A percentile compares a stretch with the other conserved stretches of the same genome.
phyloP scores from a whole-genome alignment of 1,140 invertebrate genomes.

The Trinorchestia longiramus region DNA sequence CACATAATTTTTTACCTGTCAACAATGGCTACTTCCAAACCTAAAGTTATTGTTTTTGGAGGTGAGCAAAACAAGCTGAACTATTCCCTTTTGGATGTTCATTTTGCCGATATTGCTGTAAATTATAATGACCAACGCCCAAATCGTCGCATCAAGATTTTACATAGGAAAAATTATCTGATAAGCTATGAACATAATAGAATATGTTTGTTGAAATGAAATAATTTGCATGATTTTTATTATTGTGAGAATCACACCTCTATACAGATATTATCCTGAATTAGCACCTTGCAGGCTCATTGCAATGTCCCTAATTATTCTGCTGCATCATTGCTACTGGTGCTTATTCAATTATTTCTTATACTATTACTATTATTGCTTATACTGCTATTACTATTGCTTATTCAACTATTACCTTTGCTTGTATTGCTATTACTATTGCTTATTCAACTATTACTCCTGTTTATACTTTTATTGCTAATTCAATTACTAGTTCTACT shows the following conservation, averaged over 20 bases:
- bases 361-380: too few species aligned
- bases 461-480: too few species aligned
- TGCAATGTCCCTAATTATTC: too few species aligned
- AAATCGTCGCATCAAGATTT: neutral
- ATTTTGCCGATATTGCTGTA: neutral
- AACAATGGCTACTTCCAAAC: neutral
- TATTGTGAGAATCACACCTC: neutral
- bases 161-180: neutral
- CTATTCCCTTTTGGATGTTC: neutral
- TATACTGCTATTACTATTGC: too few species aligned
- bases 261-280: neutral
- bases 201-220: neutral
- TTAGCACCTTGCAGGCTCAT: too few species aligned
- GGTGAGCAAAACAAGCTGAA: neutral
- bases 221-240: neutral
- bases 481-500: too few species aligned
- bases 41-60: slow-evolving; percentile 26
- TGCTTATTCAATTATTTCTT: too few species aligned
- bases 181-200: neutral
- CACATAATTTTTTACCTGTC: neutral
- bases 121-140: neutral
- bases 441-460: too few species aligned
- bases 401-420: too few species aligned
- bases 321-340: too few species aligned
- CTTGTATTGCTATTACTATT: too few species aligned